These are phyloP conservation scores for Ormyrus thymus DNA, from an alignment of 2,888 invertebrate species.

Conservation along the genomic window DNA sequence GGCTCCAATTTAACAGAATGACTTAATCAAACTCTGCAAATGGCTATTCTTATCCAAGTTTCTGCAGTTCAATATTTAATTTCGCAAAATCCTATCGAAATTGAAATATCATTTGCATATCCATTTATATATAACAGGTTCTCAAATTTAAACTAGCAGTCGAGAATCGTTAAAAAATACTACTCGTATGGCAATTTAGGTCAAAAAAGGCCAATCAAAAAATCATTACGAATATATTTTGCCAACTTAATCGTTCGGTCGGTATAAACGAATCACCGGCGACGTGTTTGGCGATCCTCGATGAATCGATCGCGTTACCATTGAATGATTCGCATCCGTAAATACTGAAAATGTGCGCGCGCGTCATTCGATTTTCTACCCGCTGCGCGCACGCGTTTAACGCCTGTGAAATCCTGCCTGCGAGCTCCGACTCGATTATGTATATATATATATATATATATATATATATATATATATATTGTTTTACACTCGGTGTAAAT, in stretches of 20 bases:
- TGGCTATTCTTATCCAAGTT: slow-evolving; percentile 14
- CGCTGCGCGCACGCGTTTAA: background rate
- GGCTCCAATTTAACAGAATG: slow-evolving; percentile 42
- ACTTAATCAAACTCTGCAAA: slow-evolving; percentile 44
- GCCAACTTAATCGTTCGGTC: slow-evolving; percentile 14
- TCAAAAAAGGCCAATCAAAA: too few species aligned
- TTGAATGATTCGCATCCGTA: slow-evolving; percentile 44
- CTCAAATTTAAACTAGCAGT: too few species aligned
- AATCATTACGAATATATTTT: background rate
- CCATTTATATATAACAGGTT: too few species aligned
- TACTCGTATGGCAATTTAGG: too few species aligned
- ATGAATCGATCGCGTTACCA: slow-evolving; percentile 22
- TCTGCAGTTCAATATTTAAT: background rate
- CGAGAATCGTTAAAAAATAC: too few species aligned
- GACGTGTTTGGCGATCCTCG: slow-evolving; percentile 36
- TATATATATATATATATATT: too few species aligned
- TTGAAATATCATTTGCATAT: too few species aligned
- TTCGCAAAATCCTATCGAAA: too few species aligned
- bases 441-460: too few species aligned
- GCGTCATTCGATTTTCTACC: slow-evolving; percentile 2
- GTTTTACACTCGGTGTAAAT: slow-evolving; percentile 32
- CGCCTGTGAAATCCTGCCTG: too few species aligned
- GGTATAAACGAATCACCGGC: slow-evolving; percentile 21
- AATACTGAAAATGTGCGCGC: slow-evolving; percentile 33
- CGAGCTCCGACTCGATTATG: too few species aligned